Percentiles rank a stretch among this genome's conserved stretches.
Conservation (phyloP, 2,888 invertebrate genomes). For the Pelosia muscerda region DNA sequence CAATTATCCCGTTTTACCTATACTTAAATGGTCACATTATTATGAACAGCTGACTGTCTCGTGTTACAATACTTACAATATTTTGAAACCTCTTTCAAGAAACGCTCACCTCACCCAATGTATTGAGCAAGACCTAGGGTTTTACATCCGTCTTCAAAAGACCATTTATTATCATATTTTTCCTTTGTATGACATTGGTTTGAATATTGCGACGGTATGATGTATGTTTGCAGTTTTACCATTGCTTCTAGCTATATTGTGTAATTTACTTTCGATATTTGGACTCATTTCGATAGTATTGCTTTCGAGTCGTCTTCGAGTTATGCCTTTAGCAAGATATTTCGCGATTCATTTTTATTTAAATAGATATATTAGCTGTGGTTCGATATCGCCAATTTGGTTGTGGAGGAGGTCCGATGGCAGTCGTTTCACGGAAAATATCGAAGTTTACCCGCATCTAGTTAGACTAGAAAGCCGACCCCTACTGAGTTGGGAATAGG, state of each 20-base stretch:
- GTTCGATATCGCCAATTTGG: no score
- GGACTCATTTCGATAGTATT: neutral
- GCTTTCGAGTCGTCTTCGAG: no score
- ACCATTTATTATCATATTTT: constrained; percentile 14
- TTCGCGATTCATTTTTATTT: no score
- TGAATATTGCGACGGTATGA: neutral
- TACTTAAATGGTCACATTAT: neutral
- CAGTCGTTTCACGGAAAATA: no score
- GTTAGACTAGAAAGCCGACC: no score
- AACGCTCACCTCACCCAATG: constrained; percentile 19
- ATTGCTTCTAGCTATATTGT: constrained; percentile 4
- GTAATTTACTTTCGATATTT: constrained; percentile 16
- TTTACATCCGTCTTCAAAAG: constrained; percentile 32
- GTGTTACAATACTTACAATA: constrained; percentile 25
- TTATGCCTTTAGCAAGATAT: no score
- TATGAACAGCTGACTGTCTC: constrained; percentile 27
- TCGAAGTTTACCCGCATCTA: no score
- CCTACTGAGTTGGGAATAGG: no score
- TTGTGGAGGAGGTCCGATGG: no score
- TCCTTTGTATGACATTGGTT: constrained; percentile 14
- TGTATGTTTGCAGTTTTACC: constrained; percentile 6
- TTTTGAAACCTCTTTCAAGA: constrained; percentile 50
- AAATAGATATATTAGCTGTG: no score
- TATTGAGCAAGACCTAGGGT: constrained; percentile 41
- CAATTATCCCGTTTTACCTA: neutral